A percentile compares a stretch with the other conserved stretches of the same genome.
These are phyloP conservation scores for Drosophila demipolita DNA, from an alignment of 2,888 invertebrate species.

Conservation along the genomic window DNA sequence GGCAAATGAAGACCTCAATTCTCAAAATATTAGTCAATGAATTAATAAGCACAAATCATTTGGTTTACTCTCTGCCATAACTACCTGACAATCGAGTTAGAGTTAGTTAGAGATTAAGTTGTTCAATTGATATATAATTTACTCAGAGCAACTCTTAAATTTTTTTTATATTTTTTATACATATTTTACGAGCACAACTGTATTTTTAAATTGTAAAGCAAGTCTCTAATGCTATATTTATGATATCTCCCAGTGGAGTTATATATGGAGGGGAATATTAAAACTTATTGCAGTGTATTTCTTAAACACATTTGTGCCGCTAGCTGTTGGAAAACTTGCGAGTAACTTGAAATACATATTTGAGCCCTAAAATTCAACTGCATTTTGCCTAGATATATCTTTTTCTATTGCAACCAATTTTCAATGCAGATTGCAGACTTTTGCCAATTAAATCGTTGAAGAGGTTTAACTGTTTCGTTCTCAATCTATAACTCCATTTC, in stretches of 20 bases:
- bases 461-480: constrained; percentile 33
- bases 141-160: not conserved
- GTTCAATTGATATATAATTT: not conserved
- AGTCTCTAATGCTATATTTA: not conserved
- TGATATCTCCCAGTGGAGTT: not conserved
- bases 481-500: not conserved
- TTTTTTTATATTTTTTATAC: not conserved
- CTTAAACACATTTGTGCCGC: not conserved
- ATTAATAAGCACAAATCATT: constrained; percentile 40
- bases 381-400: not conserved
- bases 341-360: constrained; percentile 1
- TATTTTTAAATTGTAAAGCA: not conserved
- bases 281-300: not conserved
- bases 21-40: constrained; percentile 43
- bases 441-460: constrained; percentile 44
- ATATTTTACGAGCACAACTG: too few species aligned
- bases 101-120: too few species aligned
- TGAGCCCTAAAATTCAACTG: not conserved
- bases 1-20: constrained; percentile 44
- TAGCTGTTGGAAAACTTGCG: too few species aligned
- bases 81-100: too few species aligned
- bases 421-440: constrained; percentile 33
- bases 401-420: constrained; percentile 14
- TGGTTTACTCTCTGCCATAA: not conserved
- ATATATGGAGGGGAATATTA: not conserved